Conservation (phyloP, 1,140 invertebrate genomes). For the Dinoponera quadriceps region DNA sequence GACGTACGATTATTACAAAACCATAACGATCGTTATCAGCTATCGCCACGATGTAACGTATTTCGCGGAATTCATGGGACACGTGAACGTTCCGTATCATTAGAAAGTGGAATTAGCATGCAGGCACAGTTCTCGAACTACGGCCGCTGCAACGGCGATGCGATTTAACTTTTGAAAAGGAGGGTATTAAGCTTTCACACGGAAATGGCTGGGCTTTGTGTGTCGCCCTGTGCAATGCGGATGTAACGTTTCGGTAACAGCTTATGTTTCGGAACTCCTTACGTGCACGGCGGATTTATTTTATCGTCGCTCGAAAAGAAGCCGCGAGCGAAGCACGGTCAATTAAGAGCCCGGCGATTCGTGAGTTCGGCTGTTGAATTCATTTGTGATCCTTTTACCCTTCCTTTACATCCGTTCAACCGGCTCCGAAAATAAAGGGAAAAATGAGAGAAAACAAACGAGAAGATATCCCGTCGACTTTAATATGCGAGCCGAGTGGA, state of each 20-base stretch:
- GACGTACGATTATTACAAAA: conserved; percentile 45
- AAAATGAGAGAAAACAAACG: neutral
- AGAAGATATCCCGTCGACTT: neutral
- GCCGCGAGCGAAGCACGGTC: neutral
- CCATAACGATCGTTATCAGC: conserved; percentile 45
- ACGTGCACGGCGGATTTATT: conserved; percentile 1
- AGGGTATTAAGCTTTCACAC: conserved; percentile 50
- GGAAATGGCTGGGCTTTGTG: conserved; percentile 30
- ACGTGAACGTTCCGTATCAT: conserved; percentile 78
- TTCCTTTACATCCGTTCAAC: neutral
- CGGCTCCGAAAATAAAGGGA: no score
- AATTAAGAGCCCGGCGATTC: neutral
- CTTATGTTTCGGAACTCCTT: conserved; percentile 14
- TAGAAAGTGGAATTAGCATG: conserved; percentile 79
- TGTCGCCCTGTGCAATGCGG: neutral
- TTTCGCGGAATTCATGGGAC: conserved; percentile 75
- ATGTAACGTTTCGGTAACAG: conserved; percentile 10
- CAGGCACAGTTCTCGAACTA: conserved; percentile 60
- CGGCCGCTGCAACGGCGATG: conserved; percentile 15
- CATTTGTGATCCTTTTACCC: neutral
- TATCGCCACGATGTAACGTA: conserved; percentile 23
- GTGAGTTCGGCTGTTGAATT: neutral
- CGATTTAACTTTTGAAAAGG: conserved; percentile 59
- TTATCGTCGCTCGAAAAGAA: neutral
- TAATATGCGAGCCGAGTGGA: neutral